Evolutionary conservation across 2,113 vertebrate genomes (phyloP).

Genomic region (Chiloscyllium plagiosum): DNA sequence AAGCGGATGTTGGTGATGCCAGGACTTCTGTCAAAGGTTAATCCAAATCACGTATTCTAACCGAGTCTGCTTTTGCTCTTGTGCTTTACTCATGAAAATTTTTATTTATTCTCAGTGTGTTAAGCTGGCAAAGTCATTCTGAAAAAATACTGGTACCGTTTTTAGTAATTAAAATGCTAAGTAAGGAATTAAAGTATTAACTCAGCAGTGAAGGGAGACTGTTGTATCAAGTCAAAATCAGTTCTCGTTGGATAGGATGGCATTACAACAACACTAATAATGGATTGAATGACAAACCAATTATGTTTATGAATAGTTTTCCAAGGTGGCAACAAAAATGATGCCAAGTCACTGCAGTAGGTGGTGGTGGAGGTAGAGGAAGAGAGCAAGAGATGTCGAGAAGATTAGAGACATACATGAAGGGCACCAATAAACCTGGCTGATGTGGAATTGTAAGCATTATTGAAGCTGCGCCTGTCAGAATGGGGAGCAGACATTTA

Average conservation of each 20-base stretch:
- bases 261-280: not conserved
- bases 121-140: too few relatives aligned
- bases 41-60: not conserved
- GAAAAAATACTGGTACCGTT: too few relatives aligned
- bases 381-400: not conserved
- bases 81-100: not conserved
- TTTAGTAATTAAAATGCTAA: too few relatives aligned
- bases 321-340: not conserved
- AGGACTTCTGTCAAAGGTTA: not conserved
- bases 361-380: too few relatives aligned
- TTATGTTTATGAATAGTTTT: not conserved
- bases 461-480: not conserved
- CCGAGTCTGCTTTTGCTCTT: not conserved
- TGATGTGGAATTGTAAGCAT: not conserved
- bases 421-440: too few relatives aligned
- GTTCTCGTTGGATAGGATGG: not conserved
- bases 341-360: not conserved
- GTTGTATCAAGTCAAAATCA: not conserved
- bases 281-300: not conserved
- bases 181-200: too few relatives aligned
- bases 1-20: not conserved
- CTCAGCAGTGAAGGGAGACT: too few relatives aligned
- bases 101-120: not conserved
- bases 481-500: not conserved
- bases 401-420: too few relatives aligned